Percentiles rank a stretch among this genome's conserved stretches.
Conservation (phyloP, 1,140 invertebrate species). For the Hormaphis cornu region DNA sequence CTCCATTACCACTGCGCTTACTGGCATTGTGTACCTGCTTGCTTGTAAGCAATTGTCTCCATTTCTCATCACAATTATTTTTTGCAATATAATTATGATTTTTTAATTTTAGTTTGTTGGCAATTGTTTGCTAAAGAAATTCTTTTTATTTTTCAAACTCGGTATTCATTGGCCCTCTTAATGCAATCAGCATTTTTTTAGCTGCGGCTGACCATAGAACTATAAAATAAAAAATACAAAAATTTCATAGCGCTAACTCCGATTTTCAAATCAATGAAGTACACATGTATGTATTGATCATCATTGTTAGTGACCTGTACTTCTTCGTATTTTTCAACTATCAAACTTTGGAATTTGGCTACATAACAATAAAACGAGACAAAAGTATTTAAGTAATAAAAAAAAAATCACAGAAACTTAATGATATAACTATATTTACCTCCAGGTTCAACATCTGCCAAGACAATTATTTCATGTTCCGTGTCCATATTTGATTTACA, state of each 20-base stretch:
- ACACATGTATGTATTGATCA: background rate
- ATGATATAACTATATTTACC: background rate
- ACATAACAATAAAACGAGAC: background rate
- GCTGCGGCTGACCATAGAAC: background rate
- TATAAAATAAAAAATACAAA: background rate
- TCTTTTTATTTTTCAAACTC: slow-evolving; percentile 1
- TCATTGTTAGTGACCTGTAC: background rate
- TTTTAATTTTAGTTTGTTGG: background rate
- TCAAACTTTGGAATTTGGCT: background rate
- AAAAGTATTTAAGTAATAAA: background rate
- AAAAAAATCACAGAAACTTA: background rate
- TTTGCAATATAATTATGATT: background rate
- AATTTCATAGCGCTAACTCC: background rate
- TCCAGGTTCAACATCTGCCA: background rate
- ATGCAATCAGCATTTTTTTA: background rate
- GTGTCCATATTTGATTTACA: too few species aligned
- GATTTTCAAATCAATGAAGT: background rate
- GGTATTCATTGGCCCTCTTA: background rate
- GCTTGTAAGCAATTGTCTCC: background rate
- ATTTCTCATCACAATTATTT: background rate
- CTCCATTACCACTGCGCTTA: background rate
- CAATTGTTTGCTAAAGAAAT: background rate
- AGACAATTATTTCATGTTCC: background rate
- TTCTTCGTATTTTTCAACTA: background rate
- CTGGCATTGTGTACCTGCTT: background rate